These are phyloP conservation scores for Fragum sueziense DNA, from an alignment of 2,888 invertebrate genomes.

Conservation along the genomic window DNA sequence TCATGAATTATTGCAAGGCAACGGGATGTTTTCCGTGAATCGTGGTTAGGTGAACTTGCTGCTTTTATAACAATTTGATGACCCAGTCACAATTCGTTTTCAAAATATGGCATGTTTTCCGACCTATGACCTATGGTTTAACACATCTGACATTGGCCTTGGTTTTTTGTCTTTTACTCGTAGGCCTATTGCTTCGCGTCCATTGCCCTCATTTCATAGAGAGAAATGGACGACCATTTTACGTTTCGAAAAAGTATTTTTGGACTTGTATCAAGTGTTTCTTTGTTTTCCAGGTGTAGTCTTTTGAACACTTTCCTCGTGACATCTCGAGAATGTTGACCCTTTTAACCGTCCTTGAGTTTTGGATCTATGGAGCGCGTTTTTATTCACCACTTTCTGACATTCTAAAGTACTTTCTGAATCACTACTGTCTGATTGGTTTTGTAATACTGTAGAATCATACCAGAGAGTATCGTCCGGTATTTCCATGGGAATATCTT, in stretches of 20 bases:
- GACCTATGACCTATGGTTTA: too few relatives aligned
- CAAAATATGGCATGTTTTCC: too few relatives aligned
- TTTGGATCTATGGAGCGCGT: conserved; percentile 25
- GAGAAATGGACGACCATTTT: neutral
- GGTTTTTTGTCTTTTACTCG: neutral
- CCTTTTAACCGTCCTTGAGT: conserved; percentile 23
- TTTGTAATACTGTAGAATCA: conserved; percentile 57
- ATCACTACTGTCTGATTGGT: conserved; percentile 46
- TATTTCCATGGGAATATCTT: conserved; percentile 69
- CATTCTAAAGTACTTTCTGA: conserved; percentile 53
- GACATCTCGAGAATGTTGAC: neutral
- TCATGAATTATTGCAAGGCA: too few relatives aligned
- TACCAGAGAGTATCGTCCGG: conserved; percentile 68
- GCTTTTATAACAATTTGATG: too few relatives aligned
- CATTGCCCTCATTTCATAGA: neutral
- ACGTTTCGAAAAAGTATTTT: neutral
- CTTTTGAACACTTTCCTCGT: neutral
- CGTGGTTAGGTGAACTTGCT: too few relatives aligned
- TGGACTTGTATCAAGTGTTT: neutral
- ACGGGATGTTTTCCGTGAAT: too few relatives aligned
- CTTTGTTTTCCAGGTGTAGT: neutral
- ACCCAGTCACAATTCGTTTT: too few relatives aligned
- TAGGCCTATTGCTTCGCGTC: neutral
- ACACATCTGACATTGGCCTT: neutral
- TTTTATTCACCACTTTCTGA: conserved; percentile 9